Evolutionary conservation across 2,888 invertebrate species (phyloP).

Genomic region (Conchocele bisecta): DNA sequence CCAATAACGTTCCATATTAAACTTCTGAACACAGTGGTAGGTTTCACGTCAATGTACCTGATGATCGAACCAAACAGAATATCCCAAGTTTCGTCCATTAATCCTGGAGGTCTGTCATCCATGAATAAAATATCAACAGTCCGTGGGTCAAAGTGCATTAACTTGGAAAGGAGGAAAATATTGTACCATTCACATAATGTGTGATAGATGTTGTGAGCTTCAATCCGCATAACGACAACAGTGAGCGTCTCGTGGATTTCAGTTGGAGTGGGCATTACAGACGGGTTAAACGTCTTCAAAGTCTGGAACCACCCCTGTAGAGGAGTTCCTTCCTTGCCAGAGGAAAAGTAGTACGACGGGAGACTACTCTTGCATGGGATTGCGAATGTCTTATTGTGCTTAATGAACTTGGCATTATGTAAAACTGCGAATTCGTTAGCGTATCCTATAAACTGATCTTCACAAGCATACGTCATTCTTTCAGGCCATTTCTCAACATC

Average conservation of each 20-base stretch:
- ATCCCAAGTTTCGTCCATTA: constrained; percentile 50
- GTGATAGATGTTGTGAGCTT: constrained; percentile 58
- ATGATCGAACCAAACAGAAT: constrained; percentile 36
- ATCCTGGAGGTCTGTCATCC: constrained; percentile 48
- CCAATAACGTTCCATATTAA: constrained; percentile 55
- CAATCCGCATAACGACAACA: constrained; percentile 43
- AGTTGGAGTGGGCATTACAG: background rate
- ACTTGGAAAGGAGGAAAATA: constrained; percentile 37
- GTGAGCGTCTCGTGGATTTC: constrained; percentile 8
- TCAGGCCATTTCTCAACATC: constrained; percentile 32
- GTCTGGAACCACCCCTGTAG: constrained; percentile 33
- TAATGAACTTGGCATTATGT: constrained; percentile 27
- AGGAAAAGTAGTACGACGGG: constrained; percentile 27
- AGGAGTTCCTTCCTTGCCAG: constrained; percentile 46
- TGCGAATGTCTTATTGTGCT: constrained; percentile 21
- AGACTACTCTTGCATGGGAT: constrained; percentile 37
- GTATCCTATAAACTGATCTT: constrained; percentile 43
- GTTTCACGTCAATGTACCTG: constrained; percentile 22
- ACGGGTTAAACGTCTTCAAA: constrained; percentile 5
- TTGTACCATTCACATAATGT: constrained; percentile 58
- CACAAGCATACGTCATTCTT: constrained; percentile 28
- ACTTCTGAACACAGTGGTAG: constrained; percentile 25
- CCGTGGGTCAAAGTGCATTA: constrained; percentile 32
- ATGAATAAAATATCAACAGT: constrained; percentile 37
- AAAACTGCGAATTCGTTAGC: constrained; percentile 43